A percentile compares a stretch with the other conserved stretches of the same genome.
phyloP scores from a whole-genome alignment of 92 coral and sea anemone species.

The Heliopora coerulea region DNA sequence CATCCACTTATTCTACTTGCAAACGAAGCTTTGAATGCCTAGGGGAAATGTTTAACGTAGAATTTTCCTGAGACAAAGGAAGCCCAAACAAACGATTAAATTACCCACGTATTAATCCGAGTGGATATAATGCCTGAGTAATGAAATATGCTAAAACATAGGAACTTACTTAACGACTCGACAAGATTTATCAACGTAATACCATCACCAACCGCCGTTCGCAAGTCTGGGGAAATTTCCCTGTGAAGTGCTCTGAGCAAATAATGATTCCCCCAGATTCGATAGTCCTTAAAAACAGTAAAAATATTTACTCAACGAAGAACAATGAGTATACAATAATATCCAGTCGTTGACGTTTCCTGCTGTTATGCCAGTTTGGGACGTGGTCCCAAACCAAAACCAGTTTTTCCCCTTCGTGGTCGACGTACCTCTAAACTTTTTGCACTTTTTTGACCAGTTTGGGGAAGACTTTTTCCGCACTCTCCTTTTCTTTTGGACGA shows the following conservation, averaged over 20 bases:
- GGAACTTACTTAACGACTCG: slow-evolving; percentile 74
- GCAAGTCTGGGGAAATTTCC: slow-evolving; percentile 69
- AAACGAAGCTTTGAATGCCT: neutral
- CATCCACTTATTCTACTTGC: slow-evolving; percentile 18
- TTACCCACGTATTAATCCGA: neutral
- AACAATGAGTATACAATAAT: neutral
- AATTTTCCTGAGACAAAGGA: too few relatives aligned
- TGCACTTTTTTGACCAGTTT: neutral
- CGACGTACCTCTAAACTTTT: slow-evolving; percentile 25
- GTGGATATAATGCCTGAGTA: neutral
- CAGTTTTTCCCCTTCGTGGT: neutral
- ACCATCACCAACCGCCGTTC: slow-evolving; percentile 91
- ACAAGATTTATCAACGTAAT: slow-evolving; percentile 77
- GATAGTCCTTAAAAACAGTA: slow-evolving; percentile 65
- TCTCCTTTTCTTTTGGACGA: neutral
- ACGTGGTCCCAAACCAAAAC: slow-evolving; percentile 5
- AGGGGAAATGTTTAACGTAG: neutral
- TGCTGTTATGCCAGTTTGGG: slow-evolving; percentile 16
- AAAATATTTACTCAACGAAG: neutral
- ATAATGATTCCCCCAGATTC: slow-evolving; percentile 79
- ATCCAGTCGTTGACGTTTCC: neutral
- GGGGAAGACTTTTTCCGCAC: neutral
- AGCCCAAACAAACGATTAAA: neutral
- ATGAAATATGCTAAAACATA: neutral
- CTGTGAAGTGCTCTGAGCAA: slow-evolving; percentile 73